Evolutionary conservation across 2,797 vertebrate genomes (phyloP).

Genomic region (Acanthiza pusilla): DNA sequence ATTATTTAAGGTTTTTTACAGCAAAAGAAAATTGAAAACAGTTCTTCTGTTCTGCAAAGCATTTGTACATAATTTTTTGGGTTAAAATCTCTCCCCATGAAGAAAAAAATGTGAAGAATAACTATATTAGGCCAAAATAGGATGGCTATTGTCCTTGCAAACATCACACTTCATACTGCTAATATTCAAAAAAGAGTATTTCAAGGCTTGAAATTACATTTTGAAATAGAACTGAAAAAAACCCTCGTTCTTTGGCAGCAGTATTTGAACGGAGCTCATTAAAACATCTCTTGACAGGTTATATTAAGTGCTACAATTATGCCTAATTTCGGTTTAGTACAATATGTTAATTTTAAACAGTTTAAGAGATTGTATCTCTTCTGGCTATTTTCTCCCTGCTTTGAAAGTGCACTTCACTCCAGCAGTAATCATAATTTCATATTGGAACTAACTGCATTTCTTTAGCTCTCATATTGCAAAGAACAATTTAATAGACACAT

Average conservation of each 20-base stretch:
- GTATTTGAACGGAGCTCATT: neutral
- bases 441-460: neutral
- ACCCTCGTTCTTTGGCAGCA: neutral
- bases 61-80: neutral
- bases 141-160: neutral
- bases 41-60: neutral
- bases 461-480: neutral
- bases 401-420: neutral
- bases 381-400: neutral
- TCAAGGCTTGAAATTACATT: neutral
- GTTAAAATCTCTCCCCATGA: neutral
- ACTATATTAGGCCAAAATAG: neutral
- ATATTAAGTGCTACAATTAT: constrained; percentile 16
- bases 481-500: neutral
- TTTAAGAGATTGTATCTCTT: constrained; percentile 8
- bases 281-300: constrained; percentile 25
- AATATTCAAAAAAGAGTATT: neutral
- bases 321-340: constrained; percentile 17
- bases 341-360: constrained; percentile 23
- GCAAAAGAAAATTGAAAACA: neutral
- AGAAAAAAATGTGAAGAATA: neutral
- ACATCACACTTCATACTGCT: neutral
- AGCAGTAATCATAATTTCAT: neutral
- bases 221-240: neutral
- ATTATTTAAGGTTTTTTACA: neutral